Base-by-base conservation (phyloP, 2,113 vertebrate genomes). In the Aldabrachelys gigantea region DNA sequence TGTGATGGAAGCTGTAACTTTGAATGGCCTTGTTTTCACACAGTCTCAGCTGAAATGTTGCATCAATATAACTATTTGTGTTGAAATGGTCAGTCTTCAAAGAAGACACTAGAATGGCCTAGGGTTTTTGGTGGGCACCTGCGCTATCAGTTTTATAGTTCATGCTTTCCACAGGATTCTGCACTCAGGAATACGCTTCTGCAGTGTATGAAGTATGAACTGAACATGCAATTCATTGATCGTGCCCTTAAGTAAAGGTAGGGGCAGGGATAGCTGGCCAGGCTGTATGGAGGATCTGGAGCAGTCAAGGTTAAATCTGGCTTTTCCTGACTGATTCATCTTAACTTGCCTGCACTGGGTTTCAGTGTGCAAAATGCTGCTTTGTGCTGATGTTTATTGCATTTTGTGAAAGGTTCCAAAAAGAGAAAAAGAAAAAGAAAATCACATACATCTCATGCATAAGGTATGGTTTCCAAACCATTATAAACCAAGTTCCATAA, bases 1-100 rank as follows among this genome's bases (percentile, higher is more conserved):
- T 96, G n/a, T 69, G 87, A 47, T 81, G 35, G 69, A 79, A 85
- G 54, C 31, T 85, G 80, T 92, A 95, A 92, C 38, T 95, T 56
- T 94, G 85, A 91, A 80, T 31, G 88, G 78, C 5, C 10, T 76
- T 76, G 38, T 65, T 92, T 92, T 95, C 82, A 8, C 79, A 56
- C 92, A 80, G 50, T 54, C 72, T 87, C 50, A 85, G 5, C 24
- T 93, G 69, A 90, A 50, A 49, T 75, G 22, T 82, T 90, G n/a
- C 85, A 72, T 89, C 88, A 80, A 25, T 89, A 4, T 12, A 85
- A 27, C 14, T 85, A 21, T 82, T 88, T 84, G 47, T 72, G 82
- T 97, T 92, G 84, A 94, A 96, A 84, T 86, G 3, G 10, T 88
- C 90, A 83, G 47, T 22, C 31, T 38, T 92, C 72, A 14, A 79